phyloP scores from a whole-genome alignment of 2,888 invertebrate species.

The Aspidiotus destructor region DNA sequence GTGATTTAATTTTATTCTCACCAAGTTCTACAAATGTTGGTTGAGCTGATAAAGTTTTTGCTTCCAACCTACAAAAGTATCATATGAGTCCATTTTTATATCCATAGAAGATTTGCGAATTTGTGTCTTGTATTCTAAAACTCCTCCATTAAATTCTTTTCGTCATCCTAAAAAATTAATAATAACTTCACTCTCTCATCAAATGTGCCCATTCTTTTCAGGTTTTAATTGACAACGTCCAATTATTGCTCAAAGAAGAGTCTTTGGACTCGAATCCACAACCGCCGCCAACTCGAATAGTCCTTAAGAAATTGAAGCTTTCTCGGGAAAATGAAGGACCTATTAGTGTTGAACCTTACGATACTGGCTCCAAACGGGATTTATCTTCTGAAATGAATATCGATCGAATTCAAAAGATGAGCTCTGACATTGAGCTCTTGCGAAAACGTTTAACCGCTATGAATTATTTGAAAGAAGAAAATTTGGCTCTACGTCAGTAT shows the following conservation, averaged over 20 bases:
- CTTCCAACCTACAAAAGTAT: no score
- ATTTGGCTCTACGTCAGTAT: constrained; percentile 45
- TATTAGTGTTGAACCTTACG: constrained; percentile 57
- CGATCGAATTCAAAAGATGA: constrained; percentile 35
- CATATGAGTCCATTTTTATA: no score
- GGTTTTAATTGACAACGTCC: constrained; percentile 65
- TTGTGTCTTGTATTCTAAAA: no score
- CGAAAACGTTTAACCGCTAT: constrained; percentile 51
- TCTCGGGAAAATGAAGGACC: constrained; percentile 64
- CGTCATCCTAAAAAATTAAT: no score
- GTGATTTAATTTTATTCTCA: no score
- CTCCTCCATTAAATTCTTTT: no score
- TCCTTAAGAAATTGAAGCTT: constrained; percentile 50
- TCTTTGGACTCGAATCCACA: constrained; percentile 2
- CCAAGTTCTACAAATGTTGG: no score
- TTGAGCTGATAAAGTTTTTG: no score
- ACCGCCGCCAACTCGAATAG: constrained; percentile 6
- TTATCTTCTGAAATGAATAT: constrained; percentile 16
- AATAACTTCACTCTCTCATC: no score
- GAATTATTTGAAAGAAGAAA: constrained; percentile 52
- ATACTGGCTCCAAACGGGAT: constrained; percentile 23
- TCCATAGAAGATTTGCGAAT: no score
- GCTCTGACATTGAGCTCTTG: constrained; percentile 53
- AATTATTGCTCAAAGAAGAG: constrained; percentile 42
- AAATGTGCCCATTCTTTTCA: constrained; percentile 41